These are phyloP conservation scores for Hippocampus barbouri DNA, from an alignment of 2,113 vertebrate species.

Conservation along the genomic window DNA sequence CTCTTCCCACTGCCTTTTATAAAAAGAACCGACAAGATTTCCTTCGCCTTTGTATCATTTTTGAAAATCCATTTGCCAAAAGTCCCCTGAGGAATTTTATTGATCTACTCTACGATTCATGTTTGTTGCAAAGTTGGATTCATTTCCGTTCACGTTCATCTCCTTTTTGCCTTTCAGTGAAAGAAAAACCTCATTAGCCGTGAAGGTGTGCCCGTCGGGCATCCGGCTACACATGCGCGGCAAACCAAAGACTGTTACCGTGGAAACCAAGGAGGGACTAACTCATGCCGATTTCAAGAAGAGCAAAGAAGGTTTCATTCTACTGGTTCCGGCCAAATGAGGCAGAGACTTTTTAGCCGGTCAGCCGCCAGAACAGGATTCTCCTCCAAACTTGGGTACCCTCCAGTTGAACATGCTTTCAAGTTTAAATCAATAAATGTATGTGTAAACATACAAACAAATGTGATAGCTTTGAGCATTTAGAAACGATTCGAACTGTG, in stretches of 20 bases:
- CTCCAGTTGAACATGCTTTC: background rate
- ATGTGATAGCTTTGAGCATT: too few species aligned
- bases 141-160: too few species aligned
- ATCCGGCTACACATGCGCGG: slow-evolving; percentile 77
- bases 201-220: slow-evolving; percentile 72
- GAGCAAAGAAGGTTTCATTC: slow-evolving; percentile 71
- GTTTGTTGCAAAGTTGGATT: too few species aligned
- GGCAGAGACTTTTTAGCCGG: background rate
- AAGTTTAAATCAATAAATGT: background rate
- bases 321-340: slow-evolving; percentile 73
- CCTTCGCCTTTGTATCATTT: too few species aligned
- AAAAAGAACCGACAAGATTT: too few species aligned
- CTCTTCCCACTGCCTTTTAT: too few species aligned
- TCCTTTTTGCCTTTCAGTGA: slow-evolving; percentile 64
- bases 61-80: too few species aligned
- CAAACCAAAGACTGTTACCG: slow-evolving; percentile 66
- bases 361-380: background rate
- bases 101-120: background rate
- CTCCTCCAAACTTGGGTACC: too few species aligned
- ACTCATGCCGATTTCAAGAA: slow-evolving; percentile 77
- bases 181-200: slow-evolving; percentile 61
- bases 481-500: background rate
- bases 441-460: too few species aligned
- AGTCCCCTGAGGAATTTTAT: too few species aligned
- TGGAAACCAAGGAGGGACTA: slow-evolving; percentile 66